These are phyloP conservation scores for Microctonus aethiopoides DNA, from an alignment of 2,888 invertebrate species.

Conservation along the genomic window DNA sequence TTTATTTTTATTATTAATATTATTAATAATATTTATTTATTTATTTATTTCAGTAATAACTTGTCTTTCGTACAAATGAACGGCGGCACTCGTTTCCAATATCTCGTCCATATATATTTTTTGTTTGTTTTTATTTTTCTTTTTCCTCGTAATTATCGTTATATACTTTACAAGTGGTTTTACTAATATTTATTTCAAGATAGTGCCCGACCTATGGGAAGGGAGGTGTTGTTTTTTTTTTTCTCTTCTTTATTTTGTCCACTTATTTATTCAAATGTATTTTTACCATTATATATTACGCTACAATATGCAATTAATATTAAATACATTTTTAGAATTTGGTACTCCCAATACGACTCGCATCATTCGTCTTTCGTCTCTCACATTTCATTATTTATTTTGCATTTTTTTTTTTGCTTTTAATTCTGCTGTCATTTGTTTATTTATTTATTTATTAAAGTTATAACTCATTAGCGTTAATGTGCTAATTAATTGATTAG, in stretches of 20 bases:
- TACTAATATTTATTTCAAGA: conserved; percentile 58
- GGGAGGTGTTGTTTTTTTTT: conserved; percentile 44
- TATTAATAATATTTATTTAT: no score
- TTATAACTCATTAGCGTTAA: conserved; percentile 5
- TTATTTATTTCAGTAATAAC: conserved; percentile 23
- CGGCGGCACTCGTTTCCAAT: not conserved
- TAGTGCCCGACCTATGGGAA: conserved; percentile 55
- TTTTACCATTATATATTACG: conserved; percentile 56
- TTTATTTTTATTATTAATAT: conserved; percentile 29
- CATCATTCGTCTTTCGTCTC: conserved; percentile 39
- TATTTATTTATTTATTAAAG: conserved; percentile 23
- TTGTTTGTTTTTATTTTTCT: not conserved
- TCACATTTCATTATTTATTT: conserved; percentile 27
- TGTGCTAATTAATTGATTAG: conserved; percentile 17
- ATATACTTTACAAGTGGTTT: conserved; percentile 47
- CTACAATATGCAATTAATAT: conserved; percentile 57
- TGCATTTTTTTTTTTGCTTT: conserved; percentile 8
- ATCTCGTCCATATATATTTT: conserved; percentile 13
- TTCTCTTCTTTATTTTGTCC: conserved; percentile 27
- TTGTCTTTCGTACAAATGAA: conserved; percentile 18
- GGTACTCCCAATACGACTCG: conserved; percentile 62
- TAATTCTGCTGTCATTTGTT: conserved; percentile 28
- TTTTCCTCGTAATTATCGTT: conserved; percentile 25
- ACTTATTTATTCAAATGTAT: conserved; percentile 46
- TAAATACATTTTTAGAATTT: conserved; percentile 65